Conservation (phyloP, 2,888 invertebrate genomes). For the Agrilus biguttatus region DNA sequence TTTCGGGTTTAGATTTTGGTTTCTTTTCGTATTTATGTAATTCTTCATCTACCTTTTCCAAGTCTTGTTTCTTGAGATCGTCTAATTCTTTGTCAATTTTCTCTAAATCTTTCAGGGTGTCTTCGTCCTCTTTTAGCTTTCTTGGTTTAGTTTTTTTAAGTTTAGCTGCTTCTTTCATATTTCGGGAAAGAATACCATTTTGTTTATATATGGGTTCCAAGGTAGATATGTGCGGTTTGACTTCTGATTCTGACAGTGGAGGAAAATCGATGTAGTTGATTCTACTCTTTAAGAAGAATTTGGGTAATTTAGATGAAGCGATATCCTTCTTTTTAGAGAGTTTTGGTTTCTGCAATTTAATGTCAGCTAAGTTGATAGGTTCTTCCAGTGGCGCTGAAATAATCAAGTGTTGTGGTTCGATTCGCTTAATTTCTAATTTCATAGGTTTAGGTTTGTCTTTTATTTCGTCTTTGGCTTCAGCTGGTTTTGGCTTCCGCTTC, state of each 20-base stretch:
- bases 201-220: conserved; percentile 31
- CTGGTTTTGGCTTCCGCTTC: conserved; percentile 11
- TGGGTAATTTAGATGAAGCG: conserved; percentile 27
- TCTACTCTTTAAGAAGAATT: conserved; percentile 33
- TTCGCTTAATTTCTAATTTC: conserved; percentile 42
- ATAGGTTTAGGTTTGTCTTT: conserved; percentile 21
- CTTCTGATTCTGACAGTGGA: conserved; percentile 23
- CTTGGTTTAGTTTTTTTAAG: conserved; percentile 29
- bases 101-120: conserved; percentile 28
- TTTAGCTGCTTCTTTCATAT: conserved; percentile 33
- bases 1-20: conserved; percentile 10
- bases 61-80: conserved; percentile 25
- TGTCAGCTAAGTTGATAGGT: conserved; percentile 43
- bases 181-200: conserved; percentile 34
- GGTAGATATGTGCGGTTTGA: conserved; percentile 23
- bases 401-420: conserved; percentile 42
- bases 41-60: too few relatives aligned
- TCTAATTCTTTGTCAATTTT: conserved; percentile 30
- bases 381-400: conserved; percentile 38
- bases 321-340: conserved; percentile 23
- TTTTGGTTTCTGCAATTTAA: conserved; percentile 33
- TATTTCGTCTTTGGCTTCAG: not conserved
- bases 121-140: conserved; percentile 28
- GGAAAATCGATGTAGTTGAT: conserved; percentile 32
- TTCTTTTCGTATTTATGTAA: conserved; percentile 16